A percentile compares a stretch with the other conserved stretches of the same genome.
Evolutionary conservation across 2,797 vertebrate genomes (phyloP).

Genomic region (Oreochromis mossambicus): DNA sequence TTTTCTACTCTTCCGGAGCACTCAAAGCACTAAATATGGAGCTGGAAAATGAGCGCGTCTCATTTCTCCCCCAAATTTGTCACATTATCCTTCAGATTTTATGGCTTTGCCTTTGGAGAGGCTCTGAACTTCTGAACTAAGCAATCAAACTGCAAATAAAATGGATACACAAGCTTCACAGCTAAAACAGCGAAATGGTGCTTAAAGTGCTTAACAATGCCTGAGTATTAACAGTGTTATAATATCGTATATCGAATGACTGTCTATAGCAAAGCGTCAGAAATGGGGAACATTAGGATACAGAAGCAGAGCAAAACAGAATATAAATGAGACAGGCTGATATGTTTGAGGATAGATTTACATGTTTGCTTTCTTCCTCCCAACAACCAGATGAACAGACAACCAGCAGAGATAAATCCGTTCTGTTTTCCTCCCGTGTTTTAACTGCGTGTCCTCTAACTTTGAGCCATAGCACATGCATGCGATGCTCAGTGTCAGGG

Average conservation of each 20-base stretch:
- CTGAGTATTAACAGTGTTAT: background rate
- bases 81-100: background rate
- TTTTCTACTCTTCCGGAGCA: background rate
- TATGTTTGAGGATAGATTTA: conserved; percentile 25
- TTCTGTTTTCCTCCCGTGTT: background rate
- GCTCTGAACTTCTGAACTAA: background rate
- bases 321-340: conserved; percentile 18
- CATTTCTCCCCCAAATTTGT: background rate
- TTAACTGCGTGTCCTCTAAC: background rate
- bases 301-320: background rate
- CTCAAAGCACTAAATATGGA: background rate
- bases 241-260: background rate
- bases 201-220: background rate
- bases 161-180: background rate
- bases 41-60: background rate
- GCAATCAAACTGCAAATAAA: background rate
- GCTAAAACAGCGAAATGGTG: background rate
- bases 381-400: conserved; percentile 37
- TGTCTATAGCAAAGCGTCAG: background rate
- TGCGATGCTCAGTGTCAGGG: background rate
- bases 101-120: background rate
- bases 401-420: conserved; percentile 17
- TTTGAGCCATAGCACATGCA: background rate
- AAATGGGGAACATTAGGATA: background rate
- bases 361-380: conserved; percentile 26